Conservation (phyloP, 1,140 invertebrate genomes). For the Thrips palmi region DNA sequence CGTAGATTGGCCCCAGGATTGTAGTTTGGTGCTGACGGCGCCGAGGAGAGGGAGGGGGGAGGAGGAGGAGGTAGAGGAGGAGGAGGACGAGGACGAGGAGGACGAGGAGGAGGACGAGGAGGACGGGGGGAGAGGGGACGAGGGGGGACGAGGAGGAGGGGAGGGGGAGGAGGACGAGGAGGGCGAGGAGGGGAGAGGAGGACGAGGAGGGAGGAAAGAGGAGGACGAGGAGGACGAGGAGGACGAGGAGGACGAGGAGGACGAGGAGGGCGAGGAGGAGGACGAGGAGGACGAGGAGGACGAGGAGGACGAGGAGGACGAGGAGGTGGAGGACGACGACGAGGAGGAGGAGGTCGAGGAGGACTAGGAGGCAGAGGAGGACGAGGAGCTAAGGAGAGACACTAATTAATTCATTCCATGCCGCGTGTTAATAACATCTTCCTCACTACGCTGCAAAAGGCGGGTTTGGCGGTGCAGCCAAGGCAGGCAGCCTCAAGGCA, state of each 20-base stretch:
- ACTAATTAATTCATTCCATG: slow-evolving; percentile 8
- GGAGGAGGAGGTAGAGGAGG: slow-evolving; percentile 1
- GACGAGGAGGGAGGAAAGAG: neutral
- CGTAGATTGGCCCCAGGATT: no score
- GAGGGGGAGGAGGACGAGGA: neutral
- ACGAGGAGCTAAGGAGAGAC: slow-evolving; percentile 6
- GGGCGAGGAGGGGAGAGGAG: neutral
- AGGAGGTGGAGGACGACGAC: neutral
- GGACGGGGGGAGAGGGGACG: neutral
- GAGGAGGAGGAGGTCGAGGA: neutral
- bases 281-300: neutral
- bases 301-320: neutral
- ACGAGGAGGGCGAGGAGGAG: neutral
- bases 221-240: neutral
- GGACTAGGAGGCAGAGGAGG: slow-evolving; percentile 7
- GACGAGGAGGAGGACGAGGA: neutral
- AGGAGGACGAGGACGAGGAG: neutral
- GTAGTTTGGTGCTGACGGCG: no score
- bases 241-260: neutral
- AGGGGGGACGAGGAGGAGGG: neutral
- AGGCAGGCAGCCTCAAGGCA: no score
- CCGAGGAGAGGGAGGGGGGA: neutral
- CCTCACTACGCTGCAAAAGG: no score
- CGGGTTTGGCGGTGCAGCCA: no score
- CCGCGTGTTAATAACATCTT: neutral